These are phyloP conservation scores for Orius laevigatus DNA, from an alignment of 1,140 invertebrate genomes.

Conservation along the genomic window DNA sequence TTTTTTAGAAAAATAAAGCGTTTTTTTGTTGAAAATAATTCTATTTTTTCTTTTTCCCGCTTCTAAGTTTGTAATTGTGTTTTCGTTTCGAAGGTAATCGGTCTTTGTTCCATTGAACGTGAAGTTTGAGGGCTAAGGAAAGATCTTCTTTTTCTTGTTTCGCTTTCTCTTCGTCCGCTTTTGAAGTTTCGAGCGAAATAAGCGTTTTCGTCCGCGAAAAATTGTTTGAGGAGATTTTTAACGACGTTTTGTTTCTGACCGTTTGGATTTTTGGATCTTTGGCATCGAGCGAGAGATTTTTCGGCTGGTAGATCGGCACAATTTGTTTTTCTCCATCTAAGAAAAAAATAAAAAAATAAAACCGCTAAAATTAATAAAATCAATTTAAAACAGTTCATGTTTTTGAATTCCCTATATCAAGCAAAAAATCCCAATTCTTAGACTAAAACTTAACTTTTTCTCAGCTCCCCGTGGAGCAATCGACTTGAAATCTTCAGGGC, in stretches of 20 bases:
- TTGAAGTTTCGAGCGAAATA: no score
- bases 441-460: no score
- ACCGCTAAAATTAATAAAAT: no score
- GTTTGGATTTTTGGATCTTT: background rate
- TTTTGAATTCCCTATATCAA: no score
- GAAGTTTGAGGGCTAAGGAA: constrained; percentile 7
- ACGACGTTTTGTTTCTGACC: background rate
- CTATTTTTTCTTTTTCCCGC: constrained; percentile 4
- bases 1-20: no score
- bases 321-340: no score
- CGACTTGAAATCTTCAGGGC: no score
- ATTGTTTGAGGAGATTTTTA: constrained; percentile 9
- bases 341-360: background rate
- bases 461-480: no score
- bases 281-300: no score
- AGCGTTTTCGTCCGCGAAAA: background rate
- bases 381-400: no score
- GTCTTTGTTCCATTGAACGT: constrained; percentile 9
- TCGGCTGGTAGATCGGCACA: no score
- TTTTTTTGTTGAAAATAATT: background rate
- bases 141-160: constrained; percentile 21
- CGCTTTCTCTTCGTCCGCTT: constrained; percentile 23
- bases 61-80: constrained; percentile 8
- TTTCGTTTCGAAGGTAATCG: constrained; percentile 1
- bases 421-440: no score